These are phyloP conservation scores for Periparus ater DNA, from an alignment of 2,797 vertebrate species.

Conservation along the genomic window DNA sequence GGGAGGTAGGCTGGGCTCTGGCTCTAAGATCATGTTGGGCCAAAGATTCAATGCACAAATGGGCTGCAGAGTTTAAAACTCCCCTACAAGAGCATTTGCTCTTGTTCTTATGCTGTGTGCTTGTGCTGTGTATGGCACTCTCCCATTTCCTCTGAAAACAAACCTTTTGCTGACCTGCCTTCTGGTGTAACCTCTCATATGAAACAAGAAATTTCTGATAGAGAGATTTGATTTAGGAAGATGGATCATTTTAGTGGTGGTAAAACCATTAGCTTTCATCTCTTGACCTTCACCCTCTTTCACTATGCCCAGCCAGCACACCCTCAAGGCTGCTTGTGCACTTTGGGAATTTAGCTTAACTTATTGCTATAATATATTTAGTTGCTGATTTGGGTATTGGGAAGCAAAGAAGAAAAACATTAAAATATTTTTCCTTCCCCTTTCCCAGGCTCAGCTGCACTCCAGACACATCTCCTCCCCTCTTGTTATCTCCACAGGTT, in stretches of 20 bases:
- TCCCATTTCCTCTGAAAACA: neutral
- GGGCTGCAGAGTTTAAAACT: neutral
- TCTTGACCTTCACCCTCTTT: neutral
- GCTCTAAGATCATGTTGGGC: neutral
- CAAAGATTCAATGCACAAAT: neutral
- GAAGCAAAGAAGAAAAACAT: conserved; percentile 1
- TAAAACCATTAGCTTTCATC: neutral
- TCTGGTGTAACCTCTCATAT: neutral
- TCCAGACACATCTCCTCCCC: neutral
- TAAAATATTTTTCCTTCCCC: conserved; percentile 5
- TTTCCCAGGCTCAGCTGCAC: conserved; percentile 32
- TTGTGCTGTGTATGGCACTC: neutral
- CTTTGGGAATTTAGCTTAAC: neutral
- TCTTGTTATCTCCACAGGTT: neutral
- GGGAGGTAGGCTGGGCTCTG: neutral
- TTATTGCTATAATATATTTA: neutral
- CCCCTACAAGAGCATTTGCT: accelerated
- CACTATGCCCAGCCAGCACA: neutral
- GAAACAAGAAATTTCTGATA: neutral
- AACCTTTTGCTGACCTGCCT: neutral
- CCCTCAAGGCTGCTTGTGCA: neutral
- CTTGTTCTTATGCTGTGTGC: neutral
- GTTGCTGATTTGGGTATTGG: neutral
- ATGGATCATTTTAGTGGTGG: neutral
- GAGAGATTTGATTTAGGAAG: neutral